Evolutionary conservation across 2,113 vertebrate species (phyloP).

Genomic region (Hemibagrus wyckioides): DNA sequence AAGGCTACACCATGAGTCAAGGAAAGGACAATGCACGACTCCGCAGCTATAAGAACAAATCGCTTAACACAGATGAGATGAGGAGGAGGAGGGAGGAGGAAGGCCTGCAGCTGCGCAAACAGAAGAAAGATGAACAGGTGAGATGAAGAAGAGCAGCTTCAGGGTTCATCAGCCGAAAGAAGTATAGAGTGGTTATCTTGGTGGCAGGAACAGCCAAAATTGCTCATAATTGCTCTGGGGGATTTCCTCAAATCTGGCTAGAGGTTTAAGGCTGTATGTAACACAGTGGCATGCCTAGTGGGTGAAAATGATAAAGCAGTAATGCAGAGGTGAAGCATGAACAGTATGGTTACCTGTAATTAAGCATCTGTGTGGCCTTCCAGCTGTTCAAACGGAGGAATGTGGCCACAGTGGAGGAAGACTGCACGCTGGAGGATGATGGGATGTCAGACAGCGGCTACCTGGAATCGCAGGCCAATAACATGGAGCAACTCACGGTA

Average conservation of each 20-base stretch:
- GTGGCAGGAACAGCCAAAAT: not conserved
- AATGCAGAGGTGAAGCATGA: not conserved
- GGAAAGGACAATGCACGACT: conserved; percentile 95
- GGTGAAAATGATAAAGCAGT: not conserved
- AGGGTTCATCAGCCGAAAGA: not conserved
- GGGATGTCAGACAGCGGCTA: conserved; percentile 95
- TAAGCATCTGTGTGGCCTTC: conserved; percentile 38
- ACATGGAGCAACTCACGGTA: conserved; percentile 90
- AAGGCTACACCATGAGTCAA: conserved; percentile 90
- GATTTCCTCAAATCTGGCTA: not conserved
- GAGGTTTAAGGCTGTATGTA: not conserved
- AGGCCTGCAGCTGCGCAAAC: conserved; percentile 93
- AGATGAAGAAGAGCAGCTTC: conserved; percentile 15
- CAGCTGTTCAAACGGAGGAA: conserved; percentile 97
- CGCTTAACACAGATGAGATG: conserved; percentile 96
- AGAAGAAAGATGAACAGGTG: conserved; percentile 97
- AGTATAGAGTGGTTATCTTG: not conserved
- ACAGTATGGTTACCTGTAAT: not conserved
- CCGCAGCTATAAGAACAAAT: conserved; percentile 99
- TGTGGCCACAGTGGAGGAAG: conserved; percentile 89
- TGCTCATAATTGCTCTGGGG: not conserved
- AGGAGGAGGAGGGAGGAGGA: conserved; percentile 94
- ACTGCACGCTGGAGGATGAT: conserved; percentile 86
- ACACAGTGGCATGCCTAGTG: not conserved
- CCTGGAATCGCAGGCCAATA: conserved; percentile 94